Evolutionary conservation across 30 jellyfish, hydroid and myxozoan genomes (phyloP).

Genomic region (Catostylus mosaicus): DNA sequence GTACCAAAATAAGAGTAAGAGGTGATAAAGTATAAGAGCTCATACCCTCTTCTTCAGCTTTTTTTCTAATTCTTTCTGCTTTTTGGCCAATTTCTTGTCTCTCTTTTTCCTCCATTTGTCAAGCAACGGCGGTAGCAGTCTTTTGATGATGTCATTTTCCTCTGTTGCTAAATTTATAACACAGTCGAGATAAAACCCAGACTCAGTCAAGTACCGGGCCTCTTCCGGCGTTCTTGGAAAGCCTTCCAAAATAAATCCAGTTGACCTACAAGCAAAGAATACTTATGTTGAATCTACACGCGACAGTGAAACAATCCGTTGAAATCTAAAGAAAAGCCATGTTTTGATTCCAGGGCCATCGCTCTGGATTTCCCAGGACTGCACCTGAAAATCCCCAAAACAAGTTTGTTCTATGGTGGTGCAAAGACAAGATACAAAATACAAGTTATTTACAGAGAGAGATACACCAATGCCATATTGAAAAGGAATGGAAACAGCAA

Average conservation of each 20-base stretch:
- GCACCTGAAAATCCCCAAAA: no score
- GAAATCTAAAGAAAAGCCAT: no score
- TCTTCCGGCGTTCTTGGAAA: slow-evolving; percentile 97
- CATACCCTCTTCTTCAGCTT: slow-evolving; percentile 77
- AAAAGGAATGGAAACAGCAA: no score
- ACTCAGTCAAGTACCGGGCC: slow-evolving; percentile 73
- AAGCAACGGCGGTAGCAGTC: slow-evolving; percentile 84
- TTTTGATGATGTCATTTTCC: slow-evolving; percentile 71
- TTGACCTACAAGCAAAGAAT: slow-evolving; percentile 60
- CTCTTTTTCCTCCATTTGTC: slow-evolving; percentile 82
- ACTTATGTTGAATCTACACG: background rate
- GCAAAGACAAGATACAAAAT: no score
- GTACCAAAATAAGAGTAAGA: no score
- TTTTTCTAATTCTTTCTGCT: slow-evolving; percentile 46
- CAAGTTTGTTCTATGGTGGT: no score
- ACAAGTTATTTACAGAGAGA: no score
- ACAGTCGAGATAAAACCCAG: slow-evolving; percentile 93
- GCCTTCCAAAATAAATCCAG: slow-evolving; percentile 95
- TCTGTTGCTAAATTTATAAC: slow-evolving; percentile 70
- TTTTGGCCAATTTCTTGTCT: slow-evolving; percentile 67
- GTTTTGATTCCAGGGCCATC: no score
- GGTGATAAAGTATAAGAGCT: no score
- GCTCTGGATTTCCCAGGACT: no score
- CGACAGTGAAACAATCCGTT: no score
- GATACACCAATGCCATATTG: no score